phyloP scores from a whole-genome alignment of 2,888 invertebrate species.

The Caenorhabditis macrosperma region DNA sequence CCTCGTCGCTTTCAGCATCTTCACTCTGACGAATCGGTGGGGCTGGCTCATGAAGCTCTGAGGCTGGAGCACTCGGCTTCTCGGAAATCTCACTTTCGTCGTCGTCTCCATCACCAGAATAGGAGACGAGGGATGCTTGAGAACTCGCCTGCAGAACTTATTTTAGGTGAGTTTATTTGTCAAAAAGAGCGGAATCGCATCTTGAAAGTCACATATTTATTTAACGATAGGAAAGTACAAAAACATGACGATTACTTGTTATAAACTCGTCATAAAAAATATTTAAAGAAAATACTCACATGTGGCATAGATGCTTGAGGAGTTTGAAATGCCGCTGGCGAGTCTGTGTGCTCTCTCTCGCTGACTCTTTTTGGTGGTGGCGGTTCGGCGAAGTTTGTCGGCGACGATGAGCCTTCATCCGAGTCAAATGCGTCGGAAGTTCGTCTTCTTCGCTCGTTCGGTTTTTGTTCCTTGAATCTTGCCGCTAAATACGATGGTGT shows the following conservation, averaged over 20 bases:
- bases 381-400: slow-evolving; percentile 50
- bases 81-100: slow-evolving; percentile 21
- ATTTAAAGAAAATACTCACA: slow-evolving; percentile 28
- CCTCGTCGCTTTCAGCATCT: slow-evolving; percentile 59
- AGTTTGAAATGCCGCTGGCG: slow-evolving; percentile 52
- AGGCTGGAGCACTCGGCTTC: slow-evolving; percentile 16
- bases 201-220: too few relatives aligned
- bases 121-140: slow-evolving; percentile 53
- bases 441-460: slow-evolving; percentile 25
- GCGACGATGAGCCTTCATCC: not conserved
- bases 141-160: slow-evolving; percentile 58
- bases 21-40: slow-evolving; percentile 57
- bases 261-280: too few relatives aligned
- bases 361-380: slow-evolving; percentile 62
- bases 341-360: slow-evolving; percentile 40
- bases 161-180: too few relatives aligned
- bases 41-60: slow-evolving; percentile 54
- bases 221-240: too few relatives aligned
- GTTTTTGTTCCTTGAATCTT: not conserved
- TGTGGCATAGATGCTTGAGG: slow-evolving; percentile 54
- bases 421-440: slow-evolving; percentile 52
- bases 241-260: not conserved
- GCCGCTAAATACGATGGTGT: not conserved
- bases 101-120: slow-evolving; percentile 56
- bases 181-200: too few relatives aligned